Percentiles rank a stretch among this genome's conserved stretches.
These are phyloP conservation scores for Caenorhabditis sinica DNA, from an alignment of 2,888 invertebrate species.

Conservation along the genomic window DNA sequence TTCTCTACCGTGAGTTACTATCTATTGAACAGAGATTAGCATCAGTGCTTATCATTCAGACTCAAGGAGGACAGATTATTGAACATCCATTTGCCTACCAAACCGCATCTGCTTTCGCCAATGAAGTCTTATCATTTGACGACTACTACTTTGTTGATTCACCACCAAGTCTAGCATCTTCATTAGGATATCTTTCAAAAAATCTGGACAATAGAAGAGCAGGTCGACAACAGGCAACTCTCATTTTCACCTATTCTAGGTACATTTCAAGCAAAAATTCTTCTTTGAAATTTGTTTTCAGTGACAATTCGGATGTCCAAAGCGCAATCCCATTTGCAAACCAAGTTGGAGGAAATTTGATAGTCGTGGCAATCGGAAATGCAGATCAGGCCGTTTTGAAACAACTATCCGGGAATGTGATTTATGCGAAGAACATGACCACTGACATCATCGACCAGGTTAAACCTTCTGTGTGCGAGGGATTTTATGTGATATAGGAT, in stretches of 20 bases:
- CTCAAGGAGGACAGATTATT: constrained; percentile 45
- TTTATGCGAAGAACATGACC: constrained; percentile 47
- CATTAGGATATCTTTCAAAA: constrained; percentile 28
- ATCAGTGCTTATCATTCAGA: constrained; percentile 9
- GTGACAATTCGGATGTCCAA: constrained; percentile 40
- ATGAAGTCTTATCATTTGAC: constrained; percentile 50
- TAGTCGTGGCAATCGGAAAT: constrained; percentile 48
- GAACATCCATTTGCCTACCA: constrained; percentile 57
- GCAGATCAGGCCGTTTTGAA: constrained; percentile 39
- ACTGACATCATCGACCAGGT: constrained; percentile 36
- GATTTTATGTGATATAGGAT: no score
- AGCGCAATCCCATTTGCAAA: constrained; percentile 38
- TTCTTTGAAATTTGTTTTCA: background rate
- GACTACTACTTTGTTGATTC: constrained; percentile 46
- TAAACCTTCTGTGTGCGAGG: no score
- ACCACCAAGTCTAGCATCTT: constrained; percentile 36
- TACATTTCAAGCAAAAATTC: background rate
- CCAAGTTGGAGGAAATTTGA: constrained; percentile 50
- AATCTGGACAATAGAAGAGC: constrained; percentile 34
- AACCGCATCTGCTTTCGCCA: constrained; percentile 49
- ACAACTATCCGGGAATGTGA: constrained; percentile 56
- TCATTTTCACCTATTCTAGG: constrained; percentile 61
- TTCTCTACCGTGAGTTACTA: constrained; percentile 35
- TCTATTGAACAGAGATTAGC: background rate
- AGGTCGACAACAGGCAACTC: constrained; percentile 29